phyloP scores from a whole-genome alignment of 2,888 invertebrate species.

The Helleia helle region DNA sequence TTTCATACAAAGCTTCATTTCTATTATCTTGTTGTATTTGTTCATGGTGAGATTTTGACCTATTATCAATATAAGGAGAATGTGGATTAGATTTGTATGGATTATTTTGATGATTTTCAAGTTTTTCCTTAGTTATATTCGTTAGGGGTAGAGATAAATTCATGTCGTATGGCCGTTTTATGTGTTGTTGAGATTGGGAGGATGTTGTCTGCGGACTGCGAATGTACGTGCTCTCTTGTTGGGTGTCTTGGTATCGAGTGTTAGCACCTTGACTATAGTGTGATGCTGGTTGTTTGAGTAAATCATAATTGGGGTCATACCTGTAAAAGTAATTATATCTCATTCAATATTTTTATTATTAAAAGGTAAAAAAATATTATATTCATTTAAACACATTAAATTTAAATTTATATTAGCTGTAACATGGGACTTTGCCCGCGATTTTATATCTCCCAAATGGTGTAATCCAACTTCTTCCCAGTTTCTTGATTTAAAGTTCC shows the following conservation, averaged over 20 bases:
- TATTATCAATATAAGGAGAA: conserved; percentile 66
- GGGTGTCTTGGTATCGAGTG: conserved; percentile 51
- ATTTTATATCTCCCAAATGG: too few relatives aligned
- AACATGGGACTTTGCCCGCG: too few relatives aligned
- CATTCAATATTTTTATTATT: too few relatives aligned
- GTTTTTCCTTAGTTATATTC: conserved; percentile 51
- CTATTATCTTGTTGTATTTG: conserved; percentile 35
- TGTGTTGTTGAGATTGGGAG: conserved; percentile 49
- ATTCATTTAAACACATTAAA: too few relatives aligned
- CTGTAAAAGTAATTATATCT: conserved; percentile 45
- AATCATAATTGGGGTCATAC: conserved; percentile 70
- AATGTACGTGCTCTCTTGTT: conserved; percentile 66
- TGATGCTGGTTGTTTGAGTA: conserved; percentile 69
- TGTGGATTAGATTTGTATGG: conserved; percentile 62
- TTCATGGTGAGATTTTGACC: conserved; percentile 46
- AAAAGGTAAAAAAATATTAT: too few relatives aligned
- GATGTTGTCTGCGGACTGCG: conserved; percentile 64
- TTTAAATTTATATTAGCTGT: too few relatives aligned
- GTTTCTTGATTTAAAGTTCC: too few relatives aligned
- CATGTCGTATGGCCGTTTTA: conserved; percentile 56
- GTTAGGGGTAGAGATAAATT: conserved; percentile 62
- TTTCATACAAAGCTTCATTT: conserved; percentile 48
- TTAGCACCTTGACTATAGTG: conserved; percentile 63
- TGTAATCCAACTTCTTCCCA: too few relatives aligned
- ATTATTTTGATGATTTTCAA: conserved; percentile 43